Conservation (phyloP, 2,113 vertebrate species). For the Oncorhynchus kisutch region DNA sequence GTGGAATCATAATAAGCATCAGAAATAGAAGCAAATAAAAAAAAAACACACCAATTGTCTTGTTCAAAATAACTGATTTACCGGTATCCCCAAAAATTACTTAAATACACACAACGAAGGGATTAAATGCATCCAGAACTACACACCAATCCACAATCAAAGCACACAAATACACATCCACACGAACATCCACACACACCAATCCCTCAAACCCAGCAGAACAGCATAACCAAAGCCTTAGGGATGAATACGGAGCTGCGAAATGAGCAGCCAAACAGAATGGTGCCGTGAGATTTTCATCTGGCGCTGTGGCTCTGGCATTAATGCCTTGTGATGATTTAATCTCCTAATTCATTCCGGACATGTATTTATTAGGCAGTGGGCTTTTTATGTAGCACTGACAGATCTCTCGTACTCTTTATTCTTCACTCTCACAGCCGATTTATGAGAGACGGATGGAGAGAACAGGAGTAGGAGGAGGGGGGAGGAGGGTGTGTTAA, state of each 20-base stretch:
- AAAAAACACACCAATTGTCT: not conserved
- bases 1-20: not conserved
- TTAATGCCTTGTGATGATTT: conserved; percentile 8
- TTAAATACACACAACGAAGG: conserved; percentile 27
- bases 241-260: not conserved
- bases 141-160: not conserved
- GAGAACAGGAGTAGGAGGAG: not conserved
- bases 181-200: not conserved
- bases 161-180: conserved; percentile 25
- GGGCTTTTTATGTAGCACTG: not conserved
- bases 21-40: not conserved
- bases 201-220: not conserved
- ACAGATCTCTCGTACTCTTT: not conserved
- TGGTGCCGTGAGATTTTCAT: not conserved
- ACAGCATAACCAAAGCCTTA: not conserved
- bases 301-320: not conserved
- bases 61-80: not conserved
- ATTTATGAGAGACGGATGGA: not conserved
- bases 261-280: not conserved
- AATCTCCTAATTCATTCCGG: conserved; percentile 4
- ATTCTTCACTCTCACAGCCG: not conserved
- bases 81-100: not conserved
- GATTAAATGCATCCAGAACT: not conserved
- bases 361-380: not conserved
- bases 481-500: not conserved